phyloP scores from a whole-genome alignment of 2,888 invertebrate species.

The Eupithecia exiguata region DNA sequence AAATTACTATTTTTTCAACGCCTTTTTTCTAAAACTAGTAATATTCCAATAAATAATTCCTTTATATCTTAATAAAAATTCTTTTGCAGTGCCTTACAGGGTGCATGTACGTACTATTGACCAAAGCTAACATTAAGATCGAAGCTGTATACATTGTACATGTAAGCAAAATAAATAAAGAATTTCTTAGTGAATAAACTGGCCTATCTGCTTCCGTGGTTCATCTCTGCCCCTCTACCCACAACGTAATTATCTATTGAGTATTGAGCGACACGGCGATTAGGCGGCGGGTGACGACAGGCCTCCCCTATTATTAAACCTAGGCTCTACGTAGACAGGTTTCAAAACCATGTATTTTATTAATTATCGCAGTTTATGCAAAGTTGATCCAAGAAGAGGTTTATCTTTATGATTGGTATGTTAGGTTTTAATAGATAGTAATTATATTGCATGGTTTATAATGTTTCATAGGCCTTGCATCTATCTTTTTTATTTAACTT shows the following conservation, averaged over 20 bases:
- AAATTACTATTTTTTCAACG: too few species aligned
- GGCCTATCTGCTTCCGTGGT: neutral
- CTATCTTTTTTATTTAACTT: neutral
- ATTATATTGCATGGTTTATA: neutral
- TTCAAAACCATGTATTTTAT: conserved; percentile 17
- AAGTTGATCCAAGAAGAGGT: conserved; percentile 12
- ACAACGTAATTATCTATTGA: conserved; percentile 40
- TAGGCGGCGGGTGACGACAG: conserved; percentile 70
- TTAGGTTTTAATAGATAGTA: conserved; percentile 12
- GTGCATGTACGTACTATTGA: too few species aligned
- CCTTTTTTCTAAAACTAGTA: too few species aligned
- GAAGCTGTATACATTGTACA: too few species aligned
- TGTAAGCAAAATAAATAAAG: neutral
- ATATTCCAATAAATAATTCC: neutral
- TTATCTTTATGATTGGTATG: conserved; percentile 7
- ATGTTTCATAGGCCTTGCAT: neutral
- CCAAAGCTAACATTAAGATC: too few species aligned
- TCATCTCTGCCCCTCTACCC: conserved; percentile 9
- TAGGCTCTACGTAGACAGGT: conserved; percentile 11
- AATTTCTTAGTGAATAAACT: neutral
- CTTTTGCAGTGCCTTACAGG: too few species aligned
- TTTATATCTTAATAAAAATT: too few species aligned
- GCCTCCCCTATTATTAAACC: conserved; percentile 21
- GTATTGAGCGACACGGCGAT: conserved; percentile 56
- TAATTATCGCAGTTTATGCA: conserved; percentile 27